A percentile compares a stretch with the other conserved stretches of the same genome.
phyloP scores from a whole-genome alignment of 2,888 invertebrate species.

The Callinectes sapidus region DNA sequence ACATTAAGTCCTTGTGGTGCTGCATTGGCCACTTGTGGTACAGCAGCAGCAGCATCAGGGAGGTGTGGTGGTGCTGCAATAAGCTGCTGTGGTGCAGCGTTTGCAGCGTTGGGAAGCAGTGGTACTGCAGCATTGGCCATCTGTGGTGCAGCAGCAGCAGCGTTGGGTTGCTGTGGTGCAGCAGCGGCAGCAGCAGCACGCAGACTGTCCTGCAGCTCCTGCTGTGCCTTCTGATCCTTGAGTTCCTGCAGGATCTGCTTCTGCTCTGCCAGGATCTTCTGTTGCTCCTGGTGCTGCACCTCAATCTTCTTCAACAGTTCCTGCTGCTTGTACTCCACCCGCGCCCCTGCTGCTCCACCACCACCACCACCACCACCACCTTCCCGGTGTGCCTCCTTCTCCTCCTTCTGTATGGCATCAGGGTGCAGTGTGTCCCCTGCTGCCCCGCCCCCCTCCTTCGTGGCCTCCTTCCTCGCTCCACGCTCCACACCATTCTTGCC shows the following conservation, averaged over 20 bases:
- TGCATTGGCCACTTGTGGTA: not conserved
- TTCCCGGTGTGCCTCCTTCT: constrained; percentile 62
- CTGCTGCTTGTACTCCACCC: constrained; percentile 65
- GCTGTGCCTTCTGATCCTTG: constrained; percentile 66
- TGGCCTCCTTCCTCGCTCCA: not conserved
- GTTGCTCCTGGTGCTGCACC: constrained; percentile 71
- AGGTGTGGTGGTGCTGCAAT: not conserved
- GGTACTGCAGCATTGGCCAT: not conserved
- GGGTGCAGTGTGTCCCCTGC: constrained; percentile 62
- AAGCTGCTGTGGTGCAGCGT: not conserved
- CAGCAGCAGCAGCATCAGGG: not conserved
- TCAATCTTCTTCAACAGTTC: constrained; percentile 70
- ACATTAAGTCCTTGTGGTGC: not conserved
- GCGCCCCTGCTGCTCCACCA: constrained; percentile 44
- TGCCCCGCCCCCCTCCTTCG: not conserved
- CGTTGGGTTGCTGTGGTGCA: not conserved
- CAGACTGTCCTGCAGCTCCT: constrained; percentile 38
- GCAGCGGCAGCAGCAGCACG: constrained; percentile 1
- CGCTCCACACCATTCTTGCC: too few species aligned
- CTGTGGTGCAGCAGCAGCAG: not conserved
- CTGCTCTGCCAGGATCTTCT: constrained; percentile 69
- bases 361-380: constrained; percentile 34
- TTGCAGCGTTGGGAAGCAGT: not conserved
- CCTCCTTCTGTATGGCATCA: constrained; percentile 70
- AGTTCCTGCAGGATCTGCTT: constrained; percentile 71